Conservation (phyloP, 2,113 vertebrate genomes). For the Heterotilapia buettikoferi region DNA sequence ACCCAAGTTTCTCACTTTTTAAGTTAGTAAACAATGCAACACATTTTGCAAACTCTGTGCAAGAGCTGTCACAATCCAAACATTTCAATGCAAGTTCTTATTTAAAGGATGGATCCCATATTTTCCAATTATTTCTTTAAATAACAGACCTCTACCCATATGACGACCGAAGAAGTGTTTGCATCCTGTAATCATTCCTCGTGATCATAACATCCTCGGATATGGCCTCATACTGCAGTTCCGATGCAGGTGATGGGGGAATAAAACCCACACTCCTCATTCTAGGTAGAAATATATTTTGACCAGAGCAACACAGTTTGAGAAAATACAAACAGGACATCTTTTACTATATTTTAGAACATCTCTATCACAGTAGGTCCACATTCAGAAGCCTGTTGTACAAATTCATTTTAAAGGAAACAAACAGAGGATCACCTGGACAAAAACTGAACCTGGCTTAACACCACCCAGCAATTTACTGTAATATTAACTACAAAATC, state of each 20-base stretch:
- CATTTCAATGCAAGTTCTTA: background rate
- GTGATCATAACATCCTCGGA: background rate
- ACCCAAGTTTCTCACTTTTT: conserved; percentile 6
- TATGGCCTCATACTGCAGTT: background rate
- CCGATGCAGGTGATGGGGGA: background rate
- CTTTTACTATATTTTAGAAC: background rate
- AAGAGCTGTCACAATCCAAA: background rate
- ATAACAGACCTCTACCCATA: background rate
- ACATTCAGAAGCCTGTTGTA: background rate
- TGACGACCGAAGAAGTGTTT: background rate
- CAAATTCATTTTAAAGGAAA: background rate
- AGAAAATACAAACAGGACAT: background rate
- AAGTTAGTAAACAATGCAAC: conserved; percentile 14
- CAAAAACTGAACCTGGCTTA: background rate
- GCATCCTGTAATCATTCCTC: background rate
- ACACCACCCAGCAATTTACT: background rate
- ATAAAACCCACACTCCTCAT: background rate
- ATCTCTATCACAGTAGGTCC: background rate
- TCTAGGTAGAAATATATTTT: background rate
- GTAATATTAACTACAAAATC: background rate
- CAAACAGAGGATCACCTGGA: background rate
- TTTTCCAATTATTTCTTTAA: background rate
- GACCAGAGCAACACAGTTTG: background rate
- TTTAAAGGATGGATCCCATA: background rate
- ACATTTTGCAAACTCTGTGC: conserved; percentile 6